Conservation (phyloP, 2,113 vertebrate genomes). For the Rhinichthys klamathensis region DNA sequence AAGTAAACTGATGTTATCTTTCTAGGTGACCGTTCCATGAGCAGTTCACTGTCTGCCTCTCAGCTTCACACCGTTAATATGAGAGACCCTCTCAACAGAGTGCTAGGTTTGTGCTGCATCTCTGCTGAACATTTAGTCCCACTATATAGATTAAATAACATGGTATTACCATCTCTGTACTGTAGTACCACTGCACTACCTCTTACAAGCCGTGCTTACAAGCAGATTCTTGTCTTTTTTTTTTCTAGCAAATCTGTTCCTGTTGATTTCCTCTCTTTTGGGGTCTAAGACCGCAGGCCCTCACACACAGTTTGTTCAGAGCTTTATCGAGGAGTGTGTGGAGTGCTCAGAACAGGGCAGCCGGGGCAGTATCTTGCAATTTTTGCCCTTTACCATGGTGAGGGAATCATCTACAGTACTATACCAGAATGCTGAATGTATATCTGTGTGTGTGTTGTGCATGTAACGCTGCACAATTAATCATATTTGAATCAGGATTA, state of each 20-base stretch:
- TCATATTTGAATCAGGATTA: not conserved
- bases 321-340: conserved; percentile 97
- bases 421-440: not conserved
- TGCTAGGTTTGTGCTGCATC: conserved; percentile 83
- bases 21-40: conserved; percentile 90
- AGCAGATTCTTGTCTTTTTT: not conserved
- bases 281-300: conserved; percentile 90
- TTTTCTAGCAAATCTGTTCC: conserved; percentile 90
- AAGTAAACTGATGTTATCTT: not conserved
- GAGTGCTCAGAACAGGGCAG: conserved; percentile 93
- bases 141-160: not conserved
- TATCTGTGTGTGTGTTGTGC: no score
- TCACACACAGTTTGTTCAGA: conserved; percentile 98
- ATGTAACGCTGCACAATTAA: not conserved
- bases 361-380: conserved; percentile 93
- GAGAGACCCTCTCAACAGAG: conserved; percentile 92
- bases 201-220: not conserved
- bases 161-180: not conserved
- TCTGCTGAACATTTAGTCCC: not conserved
- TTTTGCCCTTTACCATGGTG: conserved; percentile 98
- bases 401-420: conserved; percentile 61
- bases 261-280: conserved; percentile 93
- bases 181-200: not conserved
- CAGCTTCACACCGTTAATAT: conserved; percentile 98
- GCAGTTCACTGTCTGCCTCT: conserved; percentile 92